A percentile compares a stretch with the other conserved stretches of the same genome.
Evolutionary conservation across 2,888 invertebrate genomes (phyloP).

Genomic region (Patella caerulea): DNA sequence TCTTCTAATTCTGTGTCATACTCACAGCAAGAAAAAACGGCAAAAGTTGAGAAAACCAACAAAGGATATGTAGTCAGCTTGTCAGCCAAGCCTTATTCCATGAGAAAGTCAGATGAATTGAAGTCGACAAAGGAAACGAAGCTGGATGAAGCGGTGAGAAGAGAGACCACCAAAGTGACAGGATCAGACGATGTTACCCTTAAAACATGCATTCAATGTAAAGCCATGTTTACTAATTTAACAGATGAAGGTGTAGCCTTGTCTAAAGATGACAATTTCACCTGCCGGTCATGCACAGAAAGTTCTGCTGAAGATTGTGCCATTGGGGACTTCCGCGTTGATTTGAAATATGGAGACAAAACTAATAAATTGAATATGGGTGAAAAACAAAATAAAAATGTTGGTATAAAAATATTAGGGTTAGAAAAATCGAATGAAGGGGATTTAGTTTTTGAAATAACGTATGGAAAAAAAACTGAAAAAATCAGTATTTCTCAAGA

Average conservation of each 20-base stretch:
- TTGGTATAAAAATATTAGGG: not conserved
- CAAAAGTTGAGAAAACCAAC: no score
- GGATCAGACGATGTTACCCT: not conserved
- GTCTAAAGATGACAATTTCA: not conserved
- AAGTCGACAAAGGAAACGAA: no score
- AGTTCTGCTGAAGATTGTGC: not conserved
- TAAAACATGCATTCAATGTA: not conserved
- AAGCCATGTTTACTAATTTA: not conserved
- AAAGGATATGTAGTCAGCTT: no score
- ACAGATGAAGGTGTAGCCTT: not conserved
- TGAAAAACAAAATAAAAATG: not conserved
- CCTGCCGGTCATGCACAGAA: not conserved
- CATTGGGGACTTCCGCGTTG: not conserved
- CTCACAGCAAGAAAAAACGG: no score
- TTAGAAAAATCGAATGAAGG: not conserved
- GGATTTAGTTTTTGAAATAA: not conserved
- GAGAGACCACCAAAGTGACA: no score
- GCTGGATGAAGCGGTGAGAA: no score
- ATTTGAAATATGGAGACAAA: not conserved
- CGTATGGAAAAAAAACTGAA: not conserved
- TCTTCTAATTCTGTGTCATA: no score
- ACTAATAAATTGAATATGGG: not conserved
- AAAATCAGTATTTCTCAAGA: not conserved
- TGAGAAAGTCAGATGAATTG: no score
- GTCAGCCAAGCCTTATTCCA: no score